Evolutionary conservation across 1,140 invertebrate genomes (phyloP).

Genomic region (Acyrthosiphon pisum): DNA sequence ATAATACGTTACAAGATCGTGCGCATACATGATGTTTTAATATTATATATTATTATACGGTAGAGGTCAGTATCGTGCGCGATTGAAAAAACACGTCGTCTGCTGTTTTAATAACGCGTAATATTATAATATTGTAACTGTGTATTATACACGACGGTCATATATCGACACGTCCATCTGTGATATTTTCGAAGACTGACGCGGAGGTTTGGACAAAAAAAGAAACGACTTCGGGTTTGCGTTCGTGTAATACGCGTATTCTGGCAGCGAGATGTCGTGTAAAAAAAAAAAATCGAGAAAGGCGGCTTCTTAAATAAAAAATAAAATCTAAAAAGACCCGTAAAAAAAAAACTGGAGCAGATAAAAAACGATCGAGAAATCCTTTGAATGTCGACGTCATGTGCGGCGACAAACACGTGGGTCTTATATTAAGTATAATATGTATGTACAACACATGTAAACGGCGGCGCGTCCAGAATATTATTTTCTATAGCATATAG

Average conservation of each 20-base stretch:
- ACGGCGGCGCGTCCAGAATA: constrained; percentile 19
- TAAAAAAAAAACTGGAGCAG: neutral
- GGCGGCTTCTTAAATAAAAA: neutral
- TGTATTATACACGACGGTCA: no score
- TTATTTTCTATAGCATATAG: neutral
- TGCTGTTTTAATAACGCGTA: neutral
- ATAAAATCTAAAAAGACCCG: no score
- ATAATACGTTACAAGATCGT: neutral
- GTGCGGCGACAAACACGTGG: neutral
- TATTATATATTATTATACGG: neutral
- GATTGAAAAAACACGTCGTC: neutral
- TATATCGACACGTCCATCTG: neutral
- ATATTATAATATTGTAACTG: no score
- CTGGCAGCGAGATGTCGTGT: neutral
- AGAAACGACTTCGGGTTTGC: neutral
- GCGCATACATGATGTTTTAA: neutral
- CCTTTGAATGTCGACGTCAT: neutral
- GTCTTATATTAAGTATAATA: constrained; percentile 22
- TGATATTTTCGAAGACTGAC: neutral
- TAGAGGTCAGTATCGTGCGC: no score
- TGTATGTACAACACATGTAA: constrained; percentile 22
- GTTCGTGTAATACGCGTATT: neutral
- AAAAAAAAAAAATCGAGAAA: neutral
- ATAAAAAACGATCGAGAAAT: neutral
- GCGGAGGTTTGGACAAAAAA: neutral